Conservation (phyloP, 2,113 vertebrate genomes). For the Ginglymostoma cirratum region DNA sequence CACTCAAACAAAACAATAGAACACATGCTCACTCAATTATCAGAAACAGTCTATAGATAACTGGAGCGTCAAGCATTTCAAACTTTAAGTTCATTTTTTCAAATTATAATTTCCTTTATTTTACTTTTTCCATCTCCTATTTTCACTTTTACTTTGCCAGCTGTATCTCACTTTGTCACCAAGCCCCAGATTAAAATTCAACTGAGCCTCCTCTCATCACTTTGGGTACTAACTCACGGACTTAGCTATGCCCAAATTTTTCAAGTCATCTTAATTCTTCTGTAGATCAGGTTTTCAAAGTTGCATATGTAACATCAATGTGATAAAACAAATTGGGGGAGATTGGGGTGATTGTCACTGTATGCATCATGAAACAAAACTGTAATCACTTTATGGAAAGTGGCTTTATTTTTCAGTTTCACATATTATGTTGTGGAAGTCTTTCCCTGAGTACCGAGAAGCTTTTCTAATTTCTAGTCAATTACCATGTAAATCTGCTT, state of each 20-base stretch:
- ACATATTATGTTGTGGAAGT: neutral
- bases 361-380: neutral
- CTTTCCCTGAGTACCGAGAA: neutral
- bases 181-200: neutral
- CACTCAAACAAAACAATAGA: neutral
- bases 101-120: neutral
- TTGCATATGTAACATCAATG: neutral
- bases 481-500: neutral
- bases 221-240: neutral
- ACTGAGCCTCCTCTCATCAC: neutral
- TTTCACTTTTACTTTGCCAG: neutral
- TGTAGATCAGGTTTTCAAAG: neutral
- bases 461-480: neutral
- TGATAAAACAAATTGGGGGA: neutral
- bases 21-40: neutral
- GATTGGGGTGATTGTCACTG: neutral
- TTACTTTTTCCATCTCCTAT: neutral
- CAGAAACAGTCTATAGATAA: neutral
- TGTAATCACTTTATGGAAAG: neutral
- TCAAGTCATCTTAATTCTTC: neutral
- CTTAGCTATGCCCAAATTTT: neutral
- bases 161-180: neutral
- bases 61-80: neutral
- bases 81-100: neutral
- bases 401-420: neutral